Base-by-base conservation (phyloP, 2,888 invertebrate genomes). In the Lissonota sp. region DNA sequence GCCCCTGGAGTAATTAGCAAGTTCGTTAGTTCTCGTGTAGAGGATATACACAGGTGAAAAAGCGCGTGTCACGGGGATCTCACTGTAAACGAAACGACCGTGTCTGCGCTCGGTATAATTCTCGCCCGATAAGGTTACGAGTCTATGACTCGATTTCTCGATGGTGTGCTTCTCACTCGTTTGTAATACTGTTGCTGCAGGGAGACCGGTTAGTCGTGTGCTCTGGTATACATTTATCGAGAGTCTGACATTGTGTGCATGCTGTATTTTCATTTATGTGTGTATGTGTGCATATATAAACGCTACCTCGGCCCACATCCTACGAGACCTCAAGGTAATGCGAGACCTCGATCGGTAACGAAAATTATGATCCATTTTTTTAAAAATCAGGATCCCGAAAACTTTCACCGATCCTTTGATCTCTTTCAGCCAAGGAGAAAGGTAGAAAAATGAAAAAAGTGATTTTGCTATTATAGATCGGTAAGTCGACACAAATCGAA, bases 61-160 rank as follows among this genome's bases (percentile, higher is more conserved):
- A 26, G 1, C 74, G 53, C 66, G 71, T 70, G 46, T 63, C 71
- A 80, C 79, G 44, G 60, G 69, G 70, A 57, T 63, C 69, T n/a
- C n/a, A n/a, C n/a, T 70, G 80, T 70, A 75, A 79, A 60, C 46
- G 26, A 26, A 82, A 83, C 70, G 57, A 3, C 49, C 79, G 66
- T 44, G 69, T 55, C 58, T 72, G 71, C 80, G 80, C 83, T 84
- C 83, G 82, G 76, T 80, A 81, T 80, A 80, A 26, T 26, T 26
- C 85, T 86, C 80, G 77, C 88, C 88, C 83, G 85, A 88, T 88
- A 89, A 88, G 87, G 87, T 86, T 83, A 87, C 73, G 77, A 70
- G 77, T 73, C 77, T 75, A 67, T 74, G 81, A 81, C 70, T 74
- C 77, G 75, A 77, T 74, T 77, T 77, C 77, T 74, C 76, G 72